phyloP scores from a whole-genome alignment of 2,113 vertebrate genomes.

The Gallinago paraguaiae region DNA sequence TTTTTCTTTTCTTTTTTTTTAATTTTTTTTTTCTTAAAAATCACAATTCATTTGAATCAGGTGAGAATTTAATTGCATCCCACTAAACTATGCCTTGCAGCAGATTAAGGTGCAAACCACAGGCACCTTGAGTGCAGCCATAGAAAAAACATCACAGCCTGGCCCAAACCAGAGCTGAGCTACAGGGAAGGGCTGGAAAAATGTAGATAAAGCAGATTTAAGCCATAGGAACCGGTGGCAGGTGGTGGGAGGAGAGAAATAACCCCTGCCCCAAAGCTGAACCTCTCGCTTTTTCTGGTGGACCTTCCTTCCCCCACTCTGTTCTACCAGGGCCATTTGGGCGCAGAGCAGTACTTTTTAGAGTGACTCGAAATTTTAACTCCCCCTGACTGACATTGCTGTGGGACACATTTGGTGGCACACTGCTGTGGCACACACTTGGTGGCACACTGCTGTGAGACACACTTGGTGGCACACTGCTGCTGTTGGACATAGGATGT shows the following conservation, averaged over 20 bases:
- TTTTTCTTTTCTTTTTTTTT: too few relatives aligned
- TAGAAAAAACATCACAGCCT: background rate
- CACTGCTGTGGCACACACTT: too few relatives aligned
- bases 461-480: background rate
- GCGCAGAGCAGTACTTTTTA: background rate
- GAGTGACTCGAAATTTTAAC: conserved; percentile 26
- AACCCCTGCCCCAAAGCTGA: background rate
- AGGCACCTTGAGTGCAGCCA: background rate
- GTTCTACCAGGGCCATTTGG: conserved; percentile 44
- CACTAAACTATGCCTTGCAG: background rate
- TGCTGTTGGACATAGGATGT: background rate
- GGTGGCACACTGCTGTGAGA: too few relatives aligned
- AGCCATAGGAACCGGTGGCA: background rate
- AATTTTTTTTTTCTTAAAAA: too few relatives aligned
- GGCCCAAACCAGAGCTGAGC: background rate
- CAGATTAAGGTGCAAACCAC: background rate
- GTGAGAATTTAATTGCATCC: background rate
- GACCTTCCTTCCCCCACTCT: accelerated
- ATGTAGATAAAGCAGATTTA: background rate
- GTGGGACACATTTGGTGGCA: too few relatives aligned
- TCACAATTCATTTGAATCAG: background rate
- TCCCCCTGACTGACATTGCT: background rate
- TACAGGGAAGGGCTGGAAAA: background rate
- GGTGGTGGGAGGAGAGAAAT: background rate
- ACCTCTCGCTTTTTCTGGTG: accelerated